phyloP scores from a whole-genome alignment of 2,797 vertebrate genomes.

The Coreius guichenoti region DNA sequence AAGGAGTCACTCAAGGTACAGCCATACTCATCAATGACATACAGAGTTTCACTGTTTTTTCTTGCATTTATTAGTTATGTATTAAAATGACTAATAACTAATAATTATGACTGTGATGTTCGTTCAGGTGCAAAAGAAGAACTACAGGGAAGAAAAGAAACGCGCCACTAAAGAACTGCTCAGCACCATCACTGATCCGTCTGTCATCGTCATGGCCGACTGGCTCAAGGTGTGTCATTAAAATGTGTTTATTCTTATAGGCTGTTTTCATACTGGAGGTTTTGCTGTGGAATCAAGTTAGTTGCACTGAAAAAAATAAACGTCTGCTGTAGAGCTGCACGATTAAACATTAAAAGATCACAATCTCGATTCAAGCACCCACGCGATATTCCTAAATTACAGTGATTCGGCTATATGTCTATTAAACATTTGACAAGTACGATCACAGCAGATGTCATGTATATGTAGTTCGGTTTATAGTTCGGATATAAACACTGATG shows the following conservation, averaged over 20 bases:
- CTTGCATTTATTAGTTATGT: background rate
- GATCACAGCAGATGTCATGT: background rate
- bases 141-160: slow-evolving; percentile 99
- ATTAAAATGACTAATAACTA: background rate
- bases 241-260: background rate
- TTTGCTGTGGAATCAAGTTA: no score
- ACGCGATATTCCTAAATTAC: background rate
- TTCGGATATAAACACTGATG: background rate
- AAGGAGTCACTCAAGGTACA: slow-evolving; percentile 98
- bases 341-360: background rate
- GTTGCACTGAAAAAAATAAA: background rate
- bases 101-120: background rate
- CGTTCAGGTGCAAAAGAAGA: slow-evolving; percentile 96
- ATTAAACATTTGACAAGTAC: background rate
- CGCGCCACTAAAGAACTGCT: slow-evolving; percentile 97
- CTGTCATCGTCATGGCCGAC: slow-evolving; percentile 98
- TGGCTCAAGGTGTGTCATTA: slow-evolving; percentile 89
- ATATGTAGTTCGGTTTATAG: background rate
- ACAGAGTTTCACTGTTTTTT: background rate
- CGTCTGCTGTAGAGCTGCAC: background rate
- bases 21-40: background rate
- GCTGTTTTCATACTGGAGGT: background rate
- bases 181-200: slow-evolving; percentile 97
- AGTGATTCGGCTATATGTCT: background rate
- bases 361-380: background rate